Base-by-base conservation (phyloP, 2,797 vertebrate genomes). In the Melanotaenia pygmaea region DNA sequence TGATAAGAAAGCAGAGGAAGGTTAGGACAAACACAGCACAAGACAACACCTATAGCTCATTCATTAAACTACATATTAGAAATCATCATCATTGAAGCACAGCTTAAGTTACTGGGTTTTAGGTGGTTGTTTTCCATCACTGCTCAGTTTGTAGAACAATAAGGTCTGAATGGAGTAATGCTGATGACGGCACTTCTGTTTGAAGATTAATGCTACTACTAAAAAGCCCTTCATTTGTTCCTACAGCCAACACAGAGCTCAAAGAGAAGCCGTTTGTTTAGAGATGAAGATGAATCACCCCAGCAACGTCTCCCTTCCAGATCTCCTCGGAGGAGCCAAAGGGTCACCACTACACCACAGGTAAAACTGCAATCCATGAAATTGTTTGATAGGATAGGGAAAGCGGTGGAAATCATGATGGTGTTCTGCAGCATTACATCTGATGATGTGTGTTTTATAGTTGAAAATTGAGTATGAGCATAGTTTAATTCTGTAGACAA, bases 281-380 rank as follows among this genome's bases (percentile, higher is more conserved):
- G 95, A 89, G 97, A 98, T 58, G 98, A 99, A 56, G 98, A 98
- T 54, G 97, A 99, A 51, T 74, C 79, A 20, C 89, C 91, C 2
- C 89, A 83, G 85, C 96, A 95, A 71, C 95, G 96, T 81, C 85
- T 96, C 85, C 93, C 93, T 58, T 97, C 97, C 83, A 95, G 96
- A 87, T 99, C 98, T 53, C 97, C 97, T 75, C 96, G 97, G 89
- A 96, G 97, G 92, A 99, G 97, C 90, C 97, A 97, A 91, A 96
- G 97, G 87, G 95, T 96, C 89, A 94, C 92, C 18, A 95, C 97
- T 83, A 94, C 96, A 81, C 96, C 97, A 87, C 97, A 99, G 96
- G 97, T 98, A 86, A 81, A 5, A 51, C 5, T 10, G 2, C 13
- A 43, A 2, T 26, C 3, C 13, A 16, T 34, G 18, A 14, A 8